A percentile compares a stretch with the other conserved stretches of the same genome.
Evolutionary conservation across 30 jellyfish, hydroid and myxozoan genomes (phyloP).

Genomic region (Chironex yamaguchii): DNA sequence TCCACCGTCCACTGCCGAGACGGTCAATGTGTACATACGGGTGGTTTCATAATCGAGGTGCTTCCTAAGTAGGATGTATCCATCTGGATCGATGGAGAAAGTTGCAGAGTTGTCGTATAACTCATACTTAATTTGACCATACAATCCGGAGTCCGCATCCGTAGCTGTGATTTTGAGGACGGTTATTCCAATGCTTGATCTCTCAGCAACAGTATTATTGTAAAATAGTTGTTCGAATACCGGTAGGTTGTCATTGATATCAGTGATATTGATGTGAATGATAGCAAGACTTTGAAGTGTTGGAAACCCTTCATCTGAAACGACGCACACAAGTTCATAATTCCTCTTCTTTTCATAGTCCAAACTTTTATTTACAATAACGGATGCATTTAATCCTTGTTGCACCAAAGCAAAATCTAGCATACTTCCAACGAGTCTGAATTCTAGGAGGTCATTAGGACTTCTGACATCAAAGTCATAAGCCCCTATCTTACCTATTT

Average conservation of each 20-base stretch:
- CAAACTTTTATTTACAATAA: background rate
- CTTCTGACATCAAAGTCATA: slow-evolving; percentile 70
- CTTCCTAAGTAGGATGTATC: slow-evolving; percentile 59
- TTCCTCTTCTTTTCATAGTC: background rate
- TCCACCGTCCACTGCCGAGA: slow-evolving; percentile 84
- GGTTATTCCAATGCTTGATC: slow-evolving; percentile 71
- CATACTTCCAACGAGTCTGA: slow-evolving; percentile 22
- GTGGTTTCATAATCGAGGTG: slow-evolving; percentile 82
- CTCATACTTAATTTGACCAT: slow-evolving; percentile 58
- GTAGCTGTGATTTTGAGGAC: slow-evolving; percentile 67
- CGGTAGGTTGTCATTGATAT: slow-evolving; percentile 87
- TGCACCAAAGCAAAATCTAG: slow-evolving; percentile 17
- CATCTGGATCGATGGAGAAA: slow-evolving; percentile 54
- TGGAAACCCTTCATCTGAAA: slow-evolving; percentile 65
- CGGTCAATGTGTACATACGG: slow-evolving; percentile 57
- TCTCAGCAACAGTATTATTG: slow-evolving; percentile 66
- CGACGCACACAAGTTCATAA: background rate
- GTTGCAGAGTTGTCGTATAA: slow-evolving; percentile 75
- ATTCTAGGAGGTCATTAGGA: slow-evolving; percentile 38
- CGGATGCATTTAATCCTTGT: background rate
- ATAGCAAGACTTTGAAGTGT: slow-evolving; percentile 33
- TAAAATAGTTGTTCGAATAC: slow-evolving; percentile 53
- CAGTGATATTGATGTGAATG: slow-evolving; percentile 60
- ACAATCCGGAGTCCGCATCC: slow-evolving; percentile 74
- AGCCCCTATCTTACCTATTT: slow-evolving; percentile 69